Conservation (phyloP, 2,888 invertebrate species). For the Belgica antarctica region DNA sequence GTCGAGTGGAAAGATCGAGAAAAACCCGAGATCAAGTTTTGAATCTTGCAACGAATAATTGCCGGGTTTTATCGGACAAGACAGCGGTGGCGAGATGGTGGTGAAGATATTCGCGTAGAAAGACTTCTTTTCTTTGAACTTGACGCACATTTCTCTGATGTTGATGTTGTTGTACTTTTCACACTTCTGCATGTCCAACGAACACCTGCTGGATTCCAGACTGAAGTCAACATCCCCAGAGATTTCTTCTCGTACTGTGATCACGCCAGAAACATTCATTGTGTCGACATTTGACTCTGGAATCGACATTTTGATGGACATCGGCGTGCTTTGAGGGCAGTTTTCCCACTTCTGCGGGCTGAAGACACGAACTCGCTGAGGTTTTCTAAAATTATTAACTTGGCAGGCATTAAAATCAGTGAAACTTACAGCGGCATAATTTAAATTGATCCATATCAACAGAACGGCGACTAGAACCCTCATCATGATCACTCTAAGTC, state of each 20-base stretch:
- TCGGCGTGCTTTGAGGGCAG: neutral
- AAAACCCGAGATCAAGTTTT: neutral
- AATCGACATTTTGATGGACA: neutral
- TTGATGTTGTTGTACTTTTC: neutral
- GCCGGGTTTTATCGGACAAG: neutral
- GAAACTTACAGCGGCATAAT: neutral
- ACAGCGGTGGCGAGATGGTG: neutral
- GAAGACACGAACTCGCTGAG: neutral
- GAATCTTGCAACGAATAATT: neutral
- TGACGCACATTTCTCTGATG: neutral
- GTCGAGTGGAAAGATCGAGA: conserved; percentile 1
- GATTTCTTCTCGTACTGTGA: neutral
- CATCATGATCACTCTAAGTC: neutral
- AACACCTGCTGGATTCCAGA: neutral
- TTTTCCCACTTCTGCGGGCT: neutral
- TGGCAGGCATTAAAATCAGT: too few relatives aligned
- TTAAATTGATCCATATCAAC: neutral
- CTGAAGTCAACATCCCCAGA: neutral
- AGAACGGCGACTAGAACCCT: neutral
- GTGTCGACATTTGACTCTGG: neutral
- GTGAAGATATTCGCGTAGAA: neutral
- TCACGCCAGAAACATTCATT: neutral
- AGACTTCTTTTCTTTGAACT: neutral
- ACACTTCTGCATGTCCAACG: neutral
- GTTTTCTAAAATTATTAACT: too few relatives aligned